Evolutionary conservation across 2,888 invertebrate genomes (phyloP).

Genomic region (Harpalus rufipes): DNA sequence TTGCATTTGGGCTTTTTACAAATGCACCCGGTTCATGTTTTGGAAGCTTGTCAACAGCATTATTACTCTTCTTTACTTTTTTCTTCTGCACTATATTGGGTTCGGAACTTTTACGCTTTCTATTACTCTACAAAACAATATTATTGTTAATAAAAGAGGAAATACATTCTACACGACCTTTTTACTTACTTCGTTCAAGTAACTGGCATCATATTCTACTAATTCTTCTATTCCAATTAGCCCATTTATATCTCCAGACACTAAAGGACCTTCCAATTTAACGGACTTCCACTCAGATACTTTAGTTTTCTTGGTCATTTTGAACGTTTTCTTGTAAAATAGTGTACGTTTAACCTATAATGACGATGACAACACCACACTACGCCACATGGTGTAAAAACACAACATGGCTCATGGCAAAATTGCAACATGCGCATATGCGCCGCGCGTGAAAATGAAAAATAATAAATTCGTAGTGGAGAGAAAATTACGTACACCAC

Average conservation of each 20-base stretch:
- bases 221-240: constrained; percentile 90
- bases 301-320: constrained; percentile 53
- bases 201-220: constrained; percentile 82
- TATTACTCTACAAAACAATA: constrained; percentile 56
- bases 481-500: too few relatives aligned
- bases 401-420: too few relatives aligned
- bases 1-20: constrained; percentile 64
- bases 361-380: neutral
- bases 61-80: constrained; percentile 2
- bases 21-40: constrained; percentile 68
- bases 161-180: neutral
- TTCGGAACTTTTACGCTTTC: constrained; percentile 67
- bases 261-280: constrained; percentile 80
- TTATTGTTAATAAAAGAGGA: neutral
- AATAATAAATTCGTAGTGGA: too few relatives aligned
- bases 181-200: constrained; percentile 54
- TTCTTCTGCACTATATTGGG: constrained; percentile 13
- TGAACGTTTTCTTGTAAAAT: neutral
- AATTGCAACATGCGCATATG: too few relatives aligned
- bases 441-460: too few relatives aligned
- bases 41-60: constrained; percentile 66
- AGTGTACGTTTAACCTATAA: constrained; percentile 17
- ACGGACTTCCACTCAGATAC: constrained; percentile 82
- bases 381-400: neutral
- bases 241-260: constrained; percentile 81